Base-by-base conservation (phyloP, 2,113 vertebrate genomes). In the Sitta europaea region DNA sequence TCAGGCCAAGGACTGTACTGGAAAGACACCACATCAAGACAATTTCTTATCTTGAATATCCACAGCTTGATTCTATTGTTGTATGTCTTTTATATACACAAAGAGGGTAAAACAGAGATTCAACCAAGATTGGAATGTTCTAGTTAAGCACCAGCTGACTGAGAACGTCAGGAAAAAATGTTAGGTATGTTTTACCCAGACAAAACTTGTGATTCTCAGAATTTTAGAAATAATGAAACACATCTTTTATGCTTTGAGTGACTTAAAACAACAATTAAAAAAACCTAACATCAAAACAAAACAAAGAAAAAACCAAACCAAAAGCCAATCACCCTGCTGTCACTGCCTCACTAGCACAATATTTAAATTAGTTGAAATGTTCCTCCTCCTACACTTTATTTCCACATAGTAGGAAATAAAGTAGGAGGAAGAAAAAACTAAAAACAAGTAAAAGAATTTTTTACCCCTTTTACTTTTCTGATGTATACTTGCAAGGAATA, bases 171-270 rank as follows among this genome's bases (percentile, higher is more conserved):
- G 19, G 14, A 86, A 77, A 27, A 81, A 80, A 61, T 15, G 2
- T 35, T 31, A 31, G 5, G 2, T 3, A 0, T 33, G 31, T 72
- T 51, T 54, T 11, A 57, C 8, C 6, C 13, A 57, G 19, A 43
- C 7, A 61, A 31, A 47, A 11, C 4, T 50, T 19, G 14, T 18
- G 27, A 73, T 48, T 87, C 74, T 16, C 33, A 87, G 42, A 92
- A 50, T 35, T 62, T 36, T 33, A n/a, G 20, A 70, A 8, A 6
- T 48, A 91, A 80, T 10, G 75, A 75, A 63, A 33, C 6, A 35
- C 1, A 13, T 29, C 0, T 54, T 76, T 45, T 31, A 76, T 12
- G 55, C 4, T 58, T 38, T 1, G 1, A 70, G 7, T n/a, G 14
- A n/a, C 61, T 45, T 36, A 66, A 61, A 70, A 29, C 6, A 21